Base-by-base conservation (phyloP, 2,797 vertebrate genomes). In the Chrosomus eos region DNA sequence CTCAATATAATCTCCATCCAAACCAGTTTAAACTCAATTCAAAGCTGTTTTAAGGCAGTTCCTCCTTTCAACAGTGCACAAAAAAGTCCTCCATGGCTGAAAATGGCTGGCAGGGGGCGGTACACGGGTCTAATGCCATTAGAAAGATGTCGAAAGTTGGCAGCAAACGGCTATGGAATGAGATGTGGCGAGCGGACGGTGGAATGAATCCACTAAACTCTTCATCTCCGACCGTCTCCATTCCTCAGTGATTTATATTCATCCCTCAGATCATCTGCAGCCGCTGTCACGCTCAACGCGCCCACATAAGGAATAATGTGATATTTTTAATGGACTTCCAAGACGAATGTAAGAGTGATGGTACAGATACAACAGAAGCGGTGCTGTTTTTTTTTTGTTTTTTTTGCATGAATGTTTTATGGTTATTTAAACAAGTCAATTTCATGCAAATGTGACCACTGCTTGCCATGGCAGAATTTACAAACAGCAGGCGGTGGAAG, bases 391-490 rank as follows among this genome's bases (percentile, higher is more conserved):
- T 51, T 8, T 51, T 3, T 23, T 23, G 88, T 91, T 83, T 88
- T 88, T 91, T 83, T 88, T 81, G 86, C 88, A 90, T 86, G 88
- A 90, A 91, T 92, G 89, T 89, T 93, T 94, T 92, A 95, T 93
- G 92, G 92, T 89, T 91, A 93, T 95, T 95, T 93, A 93, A 94
- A 93, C 91, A 94, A 94, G 92, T 93, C 93, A 93, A 93, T 95
- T 95, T 94, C 93, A 95, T 95, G 94, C 93, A 92, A 93, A 94
- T 92, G 89, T 94, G 91, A 91, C 89, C 93, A 93, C 90, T 92
- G 93, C 92, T 93, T 93, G 91, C 90, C 81, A 90, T 86, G 87
- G 90, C 90, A 88, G 86, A 93, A 89, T 91, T 91, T 90, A 92
- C 90, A 91, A 93, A 93, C 91, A 93, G 74, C 70, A 81, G 14